Evolutionary conservation across 2,888 invertebrate genomes (phyloP), one percentile per base, ranked within the genome.

Genomic region (Leuctra nigra): DNA sequence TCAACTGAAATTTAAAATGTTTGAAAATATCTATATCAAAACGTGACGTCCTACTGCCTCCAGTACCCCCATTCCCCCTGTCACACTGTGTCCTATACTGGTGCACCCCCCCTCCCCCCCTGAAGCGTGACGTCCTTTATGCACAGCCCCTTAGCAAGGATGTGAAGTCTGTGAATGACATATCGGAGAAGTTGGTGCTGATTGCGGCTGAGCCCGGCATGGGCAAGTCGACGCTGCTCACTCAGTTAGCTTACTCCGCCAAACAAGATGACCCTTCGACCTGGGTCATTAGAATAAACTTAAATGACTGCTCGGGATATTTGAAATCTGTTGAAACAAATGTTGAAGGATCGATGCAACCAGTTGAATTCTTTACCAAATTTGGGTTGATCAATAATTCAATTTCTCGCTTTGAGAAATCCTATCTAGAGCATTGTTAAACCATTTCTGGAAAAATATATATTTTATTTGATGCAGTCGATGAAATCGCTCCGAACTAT

Each of bases 401-500:
- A 11, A 24, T 38, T 14, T 39, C n/a, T n/a, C n/a, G n/a, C n/a
- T n/a, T 54, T 25, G 54, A 44, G 25, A 39, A 25, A 13, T 25
- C 33, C 14, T 7, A 41, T 23, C 33, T 54, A 16, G 38, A 54
- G 24, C 44, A 54, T 38, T 23, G 25, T 29, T 39, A 41, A 24
- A 35, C 16, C 16, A 29, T 25, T 29, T 48, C 25, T 11, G 18
- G 18, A 18, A 52, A 18, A 18, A 20, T 56, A 11, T 22, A 24
- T 2, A 22, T 56, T 2, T 52, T 57, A 11, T 18, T 57, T 9
- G 56, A 57, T 39, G 52, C 39, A n/a, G 53, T 44, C 16, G 56
- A 57, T 20, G 56, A 57, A 44, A 38, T 57, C 6, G 25, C 44
- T 35, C 56, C 56, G 9, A 14, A 25, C 29, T 57, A 57, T 29